Evolutionary conservation across 2,797 vertebrate species (phyloP).

Genomic region (Hippocampus kuda): DNA sequence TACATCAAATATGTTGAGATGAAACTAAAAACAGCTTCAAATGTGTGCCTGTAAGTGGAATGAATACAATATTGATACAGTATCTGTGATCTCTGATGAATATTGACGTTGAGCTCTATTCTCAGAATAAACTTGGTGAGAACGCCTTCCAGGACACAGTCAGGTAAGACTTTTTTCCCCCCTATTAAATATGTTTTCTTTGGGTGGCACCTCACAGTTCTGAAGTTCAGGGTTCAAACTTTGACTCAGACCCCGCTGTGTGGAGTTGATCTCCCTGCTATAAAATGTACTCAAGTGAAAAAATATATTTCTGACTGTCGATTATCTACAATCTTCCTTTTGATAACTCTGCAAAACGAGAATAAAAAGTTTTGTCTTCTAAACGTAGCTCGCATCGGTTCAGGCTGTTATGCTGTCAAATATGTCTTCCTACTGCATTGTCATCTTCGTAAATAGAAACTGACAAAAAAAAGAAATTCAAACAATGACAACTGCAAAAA

Average conservation of each 20-base stretch:
- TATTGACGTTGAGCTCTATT: conserved; percentile 25
- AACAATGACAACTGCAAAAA: too few relatives aligned
- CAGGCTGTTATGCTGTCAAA: too few relatives aligned
- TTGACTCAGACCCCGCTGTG: not conserved
- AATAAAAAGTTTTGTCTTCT: not conserved
- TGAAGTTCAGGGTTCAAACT: not conserved
- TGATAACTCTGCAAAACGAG: not conserved
- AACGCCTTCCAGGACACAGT: conserved; percentile 45
- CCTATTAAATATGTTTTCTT: not conserved
- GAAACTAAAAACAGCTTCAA: not conserved
- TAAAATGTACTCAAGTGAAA: not conserved
- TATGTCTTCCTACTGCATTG: too few relatives aligned
- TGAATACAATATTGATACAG: conserved; percentile 7
- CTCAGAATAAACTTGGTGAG: conserved; percentile 49
- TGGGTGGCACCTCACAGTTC: not conserved
- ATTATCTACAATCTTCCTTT: not conserved
- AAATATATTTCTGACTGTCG: not conserved
- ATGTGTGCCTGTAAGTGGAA: conserved; percentile 1
- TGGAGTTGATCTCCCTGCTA: not conserved
- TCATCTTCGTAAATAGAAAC: too few relatives aligned
- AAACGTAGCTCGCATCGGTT: too few relatives aligned
- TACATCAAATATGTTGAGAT: conserved; percentile 11
- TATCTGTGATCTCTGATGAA: not conserved
- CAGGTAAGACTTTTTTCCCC: conserved; percentile 35
- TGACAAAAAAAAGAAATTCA: too few relatives aligned